Conservation (phyloP, 2,888 invertebrate genomes). For the Aplocera efformata region DNA sequence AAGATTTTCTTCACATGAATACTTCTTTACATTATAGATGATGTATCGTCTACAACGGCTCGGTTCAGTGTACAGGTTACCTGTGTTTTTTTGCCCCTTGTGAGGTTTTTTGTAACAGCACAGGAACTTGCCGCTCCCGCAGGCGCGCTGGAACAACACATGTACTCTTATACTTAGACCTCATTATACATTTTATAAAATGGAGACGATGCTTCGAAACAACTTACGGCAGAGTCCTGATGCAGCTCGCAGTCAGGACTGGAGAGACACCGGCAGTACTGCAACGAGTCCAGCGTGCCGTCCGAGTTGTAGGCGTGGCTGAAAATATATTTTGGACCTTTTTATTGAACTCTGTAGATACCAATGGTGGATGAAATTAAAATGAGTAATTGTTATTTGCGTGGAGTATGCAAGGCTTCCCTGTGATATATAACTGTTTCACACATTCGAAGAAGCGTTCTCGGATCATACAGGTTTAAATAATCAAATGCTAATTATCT, state of each 20-base stretch:
- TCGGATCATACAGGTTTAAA: too few relatives aligned
- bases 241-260: constrained; percentile 48
- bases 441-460: too few relatives aligned
- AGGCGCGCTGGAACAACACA: constrained; percentile 77
- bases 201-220: too few relatives aligned
- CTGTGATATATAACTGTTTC: too few relatives aligned
- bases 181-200: too few relatives aligned
- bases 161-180: constrained; percentile 22
- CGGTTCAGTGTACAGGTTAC: constrained; percentile 28
- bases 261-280: constrained; percentile 59
- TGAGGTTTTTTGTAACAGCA: constrained; percentile 80
- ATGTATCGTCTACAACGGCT: too few relatives aligned
- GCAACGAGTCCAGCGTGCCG: constrained; percentile 54
- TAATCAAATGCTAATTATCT: too few relatives aligned
- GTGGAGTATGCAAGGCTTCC: too few relatives aligned
- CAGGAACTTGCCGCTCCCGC: constrained; percentile 82
- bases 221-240: constrained; percentile 43
- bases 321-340: constrained; percentile 17
- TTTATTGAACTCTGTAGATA: too few relatives aligned
- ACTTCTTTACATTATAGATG: too few relatives aligned
- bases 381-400: too few relatives aligned
- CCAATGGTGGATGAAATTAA: too few relatives aligned
- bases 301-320: constrained; percentile 35
- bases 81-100: constrained; percentile 37
- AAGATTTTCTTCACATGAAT: background rate